Evolutionary conservation across 1,140 invertebrate species (phyloP).

Genomic region (Batillaria attramentaria): DNA sequence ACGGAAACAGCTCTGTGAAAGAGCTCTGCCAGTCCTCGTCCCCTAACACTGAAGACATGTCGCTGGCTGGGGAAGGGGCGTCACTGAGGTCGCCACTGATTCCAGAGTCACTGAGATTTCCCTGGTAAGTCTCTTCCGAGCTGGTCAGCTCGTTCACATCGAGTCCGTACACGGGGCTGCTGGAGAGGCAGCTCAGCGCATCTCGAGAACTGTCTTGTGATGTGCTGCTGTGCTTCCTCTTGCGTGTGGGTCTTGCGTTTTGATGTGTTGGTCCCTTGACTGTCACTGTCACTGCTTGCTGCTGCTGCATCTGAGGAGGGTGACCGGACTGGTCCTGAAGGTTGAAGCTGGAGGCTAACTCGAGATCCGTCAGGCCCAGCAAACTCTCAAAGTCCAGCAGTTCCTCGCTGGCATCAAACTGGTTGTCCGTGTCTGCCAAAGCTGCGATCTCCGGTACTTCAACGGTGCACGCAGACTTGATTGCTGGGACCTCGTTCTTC

Average conservation of each 20-base stretch:
- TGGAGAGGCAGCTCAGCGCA: slow-evolving; percentile 20
- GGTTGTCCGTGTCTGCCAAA: neutral
- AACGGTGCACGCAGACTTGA: too few species aligned
- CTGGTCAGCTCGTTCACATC: slow-evolving; percentile 22
- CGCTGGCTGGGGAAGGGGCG: slow-evolving; percentile 51
- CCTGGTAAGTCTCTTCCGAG: slow-evolving; percentile 7
- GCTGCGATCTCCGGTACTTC: neutral
- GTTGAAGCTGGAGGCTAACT: neutral
- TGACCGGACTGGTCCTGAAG: too few species aligned
- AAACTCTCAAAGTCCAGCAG: slow-evolving; percentile 10
- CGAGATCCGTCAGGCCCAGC: neutral
- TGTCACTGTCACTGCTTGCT: neutral
- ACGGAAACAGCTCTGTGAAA: too few species aligned
- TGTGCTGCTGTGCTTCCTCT: slow-evolving; percentile 24
- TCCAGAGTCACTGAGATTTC: slow-evolving; percentile 49
- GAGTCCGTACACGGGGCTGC: slow-evolving; percentile 22
- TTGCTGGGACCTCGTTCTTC: too few species aligned
- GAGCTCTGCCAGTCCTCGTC: too few species aligned
- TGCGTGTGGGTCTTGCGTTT: slow-evolving; percentile 13
- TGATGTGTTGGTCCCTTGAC: slow-evolving; percentile 5
- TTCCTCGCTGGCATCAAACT: neutral
- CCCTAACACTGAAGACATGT: too few species aligned
- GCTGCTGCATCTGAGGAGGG: too few species aligned
- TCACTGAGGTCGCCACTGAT: slow-evolving; percentile 53
- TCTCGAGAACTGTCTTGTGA: slow-evolving; percentile 28